Evolutionary conservation across 2,797 vertebrate genomes (phyloP), one percentile per base, ranked within the genome.

Genomic region (Lepus townsendii): DNA sequence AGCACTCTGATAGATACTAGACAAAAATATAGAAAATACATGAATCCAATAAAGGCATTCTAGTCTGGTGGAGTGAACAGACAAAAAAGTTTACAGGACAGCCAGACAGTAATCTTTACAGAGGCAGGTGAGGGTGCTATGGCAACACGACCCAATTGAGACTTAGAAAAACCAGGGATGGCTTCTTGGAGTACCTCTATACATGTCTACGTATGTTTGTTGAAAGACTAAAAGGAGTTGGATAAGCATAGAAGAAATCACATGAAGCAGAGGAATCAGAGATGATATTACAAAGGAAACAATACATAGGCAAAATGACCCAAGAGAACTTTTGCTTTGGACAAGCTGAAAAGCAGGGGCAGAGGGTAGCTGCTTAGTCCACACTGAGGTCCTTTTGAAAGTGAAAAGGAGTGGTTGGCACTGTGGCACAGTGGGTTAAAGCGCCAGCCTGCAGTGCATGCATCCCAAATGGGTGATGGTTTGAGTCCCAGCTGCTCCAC

Each of bases 191-290:
- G 19, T 77, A 65, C n/a, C 7, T 69, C 6, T 57, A 27, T 71
- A 63, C 54, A 47, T 92, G n/a, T 42, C 12, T 17, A 85, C 2
- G 20, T 35, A 9, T 50, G 17, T 47, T 95, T 94, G 91, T 95
- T 85, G 84, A 83, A 91, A 80, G 54, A 72, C n/a, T 83, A 62
- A 50, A 2, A 88, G 57, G 22, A 78, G 60, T 26, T 62, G 8
- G 68, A 87, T 71, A 71, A 90, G 30, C 20, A 94, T 90, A 80
- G 79, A 73, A 63, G 27, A 94, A 86, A 89, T n/a, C 4, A 50
- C 42, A 76, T 47, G 52, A 66, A 77, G 30, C 71, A 57, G 0
- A 8, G n/a, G 57, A 83, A 12, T 7, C 62, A 92, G 88, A 26
- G 5, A 35, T 63, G 87, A n/a, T 22, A 62, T 38, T 57, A 24